phyloP scores from a whole-genome alignment of 2,888 invertebrate genomes.

The Deilephila porcellus region DNA sequence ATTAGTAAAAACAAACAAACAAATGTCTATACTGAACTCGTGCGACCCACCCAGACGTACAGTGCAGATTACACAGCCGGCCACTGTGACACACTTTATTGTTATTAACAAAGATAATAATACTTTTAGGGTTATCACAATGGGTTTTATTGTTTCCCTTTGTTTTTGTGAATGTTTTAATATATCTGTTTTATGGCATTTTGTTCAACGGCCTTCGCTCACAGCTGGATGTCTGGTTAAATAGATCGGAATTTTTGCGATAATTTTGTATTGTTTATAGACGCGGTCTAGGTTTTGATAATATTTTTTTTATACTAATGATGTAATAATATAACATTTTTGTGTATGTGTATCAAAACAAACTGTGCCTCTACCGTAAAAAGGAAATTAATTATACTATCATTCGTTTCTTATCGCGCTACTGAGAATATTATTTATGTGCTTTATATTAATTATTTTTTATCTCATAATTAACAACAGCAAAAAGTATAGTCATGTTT shows the following conservation, averaged over 20 bases:
- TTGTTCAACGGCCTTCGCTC: too few species aligned
- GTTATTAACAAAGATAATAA: constrained; percentile 74
- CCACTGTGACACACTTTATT: constrained; percentile 72
- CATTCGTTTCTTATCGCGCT: too few species aligned
- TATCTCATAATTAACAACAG: background rate
- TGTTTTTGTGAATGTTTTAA: background rate
- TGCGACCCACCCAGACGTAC: constrained; percentile 56
- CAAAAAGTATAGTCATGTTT: too few species aligned
- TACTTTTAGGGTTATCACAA: constrained; percentile 67
- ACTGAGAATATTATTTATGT: background rate
- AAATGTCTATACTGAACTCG: constrained; percentile 30
- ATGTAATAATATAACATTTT: too few species aligned
- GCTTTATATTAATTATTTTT: background rate
- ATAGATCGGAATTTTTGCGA: background rate
- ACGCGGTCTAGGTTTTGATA: too few species aligned
- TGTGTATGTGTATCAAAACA: too few species aligned
- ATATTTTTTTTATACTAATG: too few species aligned
- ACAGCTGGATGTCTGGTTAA: too few species aligned
- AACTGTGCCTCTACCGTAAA: too few species aligned
- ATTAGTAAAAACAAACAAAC: background rate
- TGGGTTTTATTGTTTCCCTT: constrained; percentile 6
- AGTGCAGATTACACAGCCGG: constrained; percentile 68
- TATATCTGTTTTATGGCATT: too few species aligned
- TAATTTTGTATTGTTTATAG: background rate
- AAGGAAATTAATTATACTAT: too few species aligned